Percentiles rank a stretch among this genome's conserved stretches.
These are phyloP conservation scores for Brachionus asplanchnoidis DNA, from an alignment of 1,140 invertebrate species.

Conservation along the genomic window DNA sequence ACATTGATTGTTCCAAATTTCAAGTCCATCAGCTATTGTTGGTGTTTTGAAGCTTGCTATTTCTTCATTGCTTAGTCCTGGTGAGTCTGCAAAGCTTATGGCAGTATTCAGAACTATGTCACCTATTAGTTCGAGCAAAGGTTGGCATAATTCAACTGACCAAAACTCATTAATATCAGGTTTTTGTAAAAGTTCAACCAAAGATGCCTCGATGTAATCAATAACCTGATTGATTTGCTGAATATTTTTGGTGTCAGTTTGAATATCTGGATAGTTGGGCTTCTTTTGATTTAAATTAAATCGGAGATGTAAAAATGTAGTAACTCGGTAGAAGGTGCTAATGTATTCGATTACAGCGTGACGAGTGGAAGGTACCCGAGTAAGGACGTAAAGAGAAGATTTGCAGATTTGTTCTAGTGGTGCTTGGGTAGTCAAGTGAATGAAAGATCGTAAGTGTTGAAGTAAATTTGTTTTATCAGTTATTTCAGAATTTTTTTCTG, in stretches of 20 bases:
- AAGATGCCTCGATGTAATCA: neutral
- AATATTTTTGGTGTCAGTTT: constrained; percentile 27
- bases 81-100: neutral
- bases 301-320: constrained; percentile 21
- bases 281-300: constrained; percentile 40
- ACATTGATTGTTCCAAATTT: constrained; percentile 39
- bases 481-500: neutral
- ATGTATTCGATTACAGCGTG: constrained; percentile 34
- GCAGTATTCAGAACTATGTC: neutral
- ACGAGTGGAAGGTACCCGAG: neutral
- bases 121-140: neutral
- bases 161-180: constrained; percentile 27
- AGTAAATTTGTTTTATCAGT: neutral
- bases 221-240: constrained; percentile 36
- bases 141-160: neutral
- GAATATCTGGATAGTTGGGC: neutral
- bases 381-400: neutral
- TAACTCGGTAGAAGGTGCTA: constrained; percentile 20
- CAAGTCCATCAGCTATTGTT: constrained; percentile 1
- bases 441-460: constrained; percentile 2
- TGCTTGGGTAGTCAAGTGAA: constrained; percentile 18
- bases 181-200: neutral
- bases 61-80: constrained; percentile 1
- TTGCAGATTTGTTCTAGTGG: constrained; percentile 26
- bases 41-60: neutral